phyloP scores from a whole-genome alignment of 1,140 invertebrate species.

The Drosophila nebulosa region DNA sequence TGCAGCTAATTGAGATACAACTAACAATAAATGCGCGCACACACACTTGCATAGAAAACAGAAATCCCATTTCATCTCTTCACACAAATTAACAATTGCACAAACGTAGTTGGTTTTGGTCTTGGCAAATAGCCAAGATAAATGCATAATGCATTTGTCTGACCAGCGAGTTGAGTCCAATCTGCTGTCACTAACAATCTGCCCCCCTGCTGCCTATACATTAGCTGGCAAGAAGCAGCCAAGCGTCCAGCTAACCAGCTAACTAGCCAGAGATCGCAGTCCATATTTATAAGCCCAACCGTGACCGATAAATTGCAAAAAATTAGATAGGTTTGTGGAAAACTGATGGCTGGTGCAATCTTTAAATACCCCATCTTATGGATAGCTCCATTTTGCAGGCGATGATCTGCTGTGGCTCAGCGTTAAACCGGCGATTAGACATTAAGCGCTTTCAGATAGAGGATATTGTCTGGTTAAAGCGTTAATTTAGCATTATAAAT shows the following conservation, averaged over 20 bases:
- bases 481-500: slow-evolving; percentile 16
- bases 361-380: slow-evolving; percentile 30
- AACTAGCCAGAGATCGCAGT: slow-evolving; percentile 24
- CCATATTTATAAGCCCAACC: slow-evolving; percentile 39
- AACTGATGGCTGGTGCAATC: slow-evolving; percentile 12
- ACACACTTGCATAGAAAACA: neutral
- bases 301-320: slow-evolving; percentile 56
- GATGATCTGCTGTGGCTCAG: slow-evolving; percentile 27
- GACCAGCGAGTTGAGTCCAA: slow-evolving; percentile 18
- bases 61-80: slow-evolving; percentile 12
- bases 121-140: slow-evolving; percentile 59
- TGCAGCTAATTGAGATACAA: slow-evolving; percentile 43
- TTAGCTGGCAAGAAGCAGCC: slow-evolving; percentile 43
- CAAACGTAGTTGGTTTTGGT: slow-evolving; percentile 47
- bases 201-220: neutral
- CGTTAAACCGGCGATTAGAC: slow-evolving; percentile 11
- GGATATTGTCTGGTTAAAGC: slow-evolving; percentile 35
- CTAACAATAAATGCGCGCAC: neutral
- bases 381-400: slow-evolving; percentile 37
- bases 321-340: neutral
- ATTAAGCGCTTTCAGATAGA: slow-evolving; percentile 42
- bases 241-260: slow-evolving; percentile 18
- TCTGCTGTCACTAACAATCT: slow-evolving; percentile 17
- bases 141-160: slow-evolving; percentile 61
- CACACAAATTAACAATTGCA: slow-evolving; percentile 59